Conservation (phyloP, 2,888 invertebrate genomes). For the Acholoe squamosa region DNA sequence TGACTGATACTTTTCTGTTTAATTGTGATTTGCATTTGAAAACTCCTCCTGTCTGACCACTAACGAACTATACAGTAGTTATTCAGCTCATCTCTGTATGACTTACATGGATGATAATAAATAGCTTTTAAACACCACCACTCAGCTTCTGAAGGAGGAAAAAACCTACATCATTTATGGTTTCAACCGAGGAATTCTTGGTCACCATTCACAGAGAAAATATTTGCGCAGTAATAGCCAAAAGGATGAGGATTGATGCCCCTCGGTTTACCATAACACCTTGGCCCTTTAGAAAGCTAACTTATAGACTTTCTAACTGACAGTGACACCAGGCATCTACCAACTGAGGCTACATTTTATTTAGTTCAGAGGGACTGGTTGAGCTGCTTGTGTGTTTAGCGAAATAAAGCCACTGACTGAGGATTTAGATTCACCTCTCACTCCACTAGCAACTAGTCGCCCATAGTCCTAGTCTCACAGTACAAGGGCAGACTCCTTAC, state of each 20-base stretch:
- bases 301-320: not conserved
- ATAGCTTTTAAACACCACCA: not conserved
- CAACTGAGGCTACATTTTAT: not conserved
- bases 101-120: not conserved
- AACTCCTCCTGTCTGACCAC: too few relatives aligned
- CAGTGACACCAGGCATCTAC: not conserved
- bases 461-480: not conserved
- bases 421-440: not conserved
- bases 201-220: not conserved
- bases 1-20: too few relatives aligned
- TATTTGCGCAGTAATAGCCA: conserved; percentile 2
- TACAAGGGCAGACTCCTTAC: not conserved
- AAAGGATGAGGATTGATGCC: conserved; percentile 11
- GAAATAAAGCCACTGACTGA: conserved; percentile 6
- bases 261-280: not conserved
- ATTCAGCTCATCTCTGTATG: not conserved
- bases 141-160: not conserved
- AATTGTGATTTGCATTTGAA: too few relatives aligned
- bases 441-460: not conserved
- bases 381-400: not conserved
- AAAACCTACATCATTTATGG: not conserved
- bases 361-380: not conserved
- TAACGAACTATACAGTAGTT: not conserved
- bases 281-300: conserved; percentile 26
- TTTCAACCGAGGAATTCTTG: not conserved